These are phyloP conservation scores for Saimiri boliviensis DNA, from an alignment of 2,113 vertebrate species.

Conservation along the genomic window DNA sequence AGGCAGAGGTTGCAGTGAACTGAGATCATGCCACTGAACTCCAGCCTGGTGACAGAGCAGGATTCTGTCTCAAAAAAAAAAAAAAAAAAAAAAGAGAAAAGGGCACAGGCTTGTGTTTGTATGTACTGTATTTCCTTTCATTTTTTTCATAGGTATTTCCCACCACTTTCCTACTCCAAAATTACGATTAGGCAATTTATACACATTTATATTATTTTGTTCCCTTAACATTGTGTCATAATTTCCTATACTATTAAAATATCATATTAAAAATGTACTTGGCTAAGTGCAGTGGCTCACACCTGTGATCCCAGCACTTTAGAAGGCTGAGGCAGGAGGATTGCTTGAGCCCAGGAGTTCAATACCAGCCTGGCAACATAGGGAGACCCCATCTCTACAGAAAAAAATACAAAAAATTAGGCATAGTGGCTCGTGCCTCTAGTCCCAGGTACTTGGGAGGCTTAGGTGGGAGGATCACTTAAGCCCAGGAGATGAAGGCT, in stretches of 20 bases:
- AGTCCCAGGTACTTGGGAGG: neutral
- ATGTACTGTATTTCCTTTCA: neutral
- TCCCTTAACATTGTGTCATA: neutral
- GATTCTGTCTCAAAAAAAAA: too few relatives aligned
- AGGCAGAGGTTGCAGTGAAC: too few relatives aligned
- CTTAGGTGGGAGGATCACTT: neutral
- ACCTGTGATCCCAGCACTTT: neutral
- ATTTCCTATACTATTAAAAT: constrained; percentile 42
- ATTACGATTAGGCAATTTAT: constrained; percentile 32
- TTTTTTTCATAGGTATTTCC: neutral
- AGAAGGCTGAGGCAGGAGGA: neutral
- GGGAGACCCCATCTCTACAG: neutral
- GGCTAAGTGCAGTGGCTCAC: neutral
- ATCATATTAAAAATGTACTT: neutral
- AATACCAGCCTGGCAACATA: neutral
- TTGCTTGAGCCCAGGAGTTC: neutral
- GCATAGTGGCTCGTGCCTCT: neutral
- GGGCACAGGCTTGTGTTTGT: neutral
- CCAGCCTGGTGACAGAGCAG: too few relatives aligned
- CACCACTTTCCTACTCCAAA: neutral
- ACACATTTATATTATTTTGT: constrained; percentile 11
- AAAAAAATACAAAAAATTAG: neutral
- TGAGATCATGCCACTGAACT: too few relatives aligned
- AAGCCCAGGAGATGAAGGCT: neutral
- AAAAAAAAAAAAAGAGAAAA: neutral